Evolutionary conservation across 2,113 vertebrate species (phyloP).

Genomic region (Athene cunicularia): DNA sequence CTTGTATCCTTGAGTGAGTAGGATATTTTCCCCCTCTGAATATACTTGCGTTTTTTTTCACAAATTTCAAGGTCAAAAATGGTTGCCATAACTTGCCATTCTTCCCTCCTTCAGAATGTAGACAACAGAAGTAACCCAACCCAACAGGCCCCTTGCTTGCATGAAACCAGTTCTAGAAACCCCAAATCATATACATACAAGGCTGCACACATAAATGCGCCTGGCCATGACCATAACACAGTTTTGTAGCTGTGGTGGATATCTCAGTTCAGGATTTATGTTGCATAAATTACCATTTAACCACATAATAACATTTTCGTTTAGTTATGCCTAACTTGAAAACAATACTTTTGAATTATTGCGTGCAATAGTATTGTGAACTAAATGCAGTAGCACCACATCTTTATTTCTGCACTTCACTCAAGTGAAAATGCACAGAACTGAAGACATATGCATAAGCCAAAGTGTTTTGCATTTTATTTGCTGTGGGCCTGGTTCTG

Average conservation of each 20-base stretch:
- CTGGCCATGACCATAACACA: not conserved
- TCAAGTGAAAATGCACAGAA: not conserved
- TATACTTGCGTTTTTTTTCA: not conserved
- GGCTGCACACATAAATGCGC: not conserved
- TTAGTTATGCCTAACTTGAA: not conserved
- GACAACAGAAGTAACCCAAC: not conserved
- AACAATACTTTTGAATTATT: not conserved
- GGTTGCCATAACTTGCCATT: not conserved
- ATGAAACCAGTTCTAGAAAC: not conserved
- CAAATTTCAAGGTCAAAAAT: not conserved
- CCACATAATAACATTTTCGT: not conserved
- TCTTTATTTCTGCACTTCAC: not conserved
- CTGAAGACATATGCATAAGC: not conserved
- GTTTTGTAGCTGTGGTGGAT: not conserved
- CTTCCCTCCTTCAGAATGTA: not conserved
- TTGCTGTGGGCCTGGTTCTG: not conserved
- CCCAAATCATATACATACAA: not conserved
- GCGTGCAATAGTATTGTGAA: not conserved
- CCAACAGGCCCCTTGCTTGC: not conserved
- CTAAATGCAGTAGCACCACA: not conserved
- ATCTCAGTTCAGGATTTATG: not conserved
- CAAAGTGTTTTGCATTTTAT: not conserved
- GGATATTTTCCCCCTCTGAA: rapidly evolving
- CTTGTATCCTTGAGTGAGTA: not conserved
- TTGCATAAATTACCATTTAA: not conserved